Conservation (phyloP, 2,113 vertebrate genomes). For the Callocephalon fimbriatum region DNA sequence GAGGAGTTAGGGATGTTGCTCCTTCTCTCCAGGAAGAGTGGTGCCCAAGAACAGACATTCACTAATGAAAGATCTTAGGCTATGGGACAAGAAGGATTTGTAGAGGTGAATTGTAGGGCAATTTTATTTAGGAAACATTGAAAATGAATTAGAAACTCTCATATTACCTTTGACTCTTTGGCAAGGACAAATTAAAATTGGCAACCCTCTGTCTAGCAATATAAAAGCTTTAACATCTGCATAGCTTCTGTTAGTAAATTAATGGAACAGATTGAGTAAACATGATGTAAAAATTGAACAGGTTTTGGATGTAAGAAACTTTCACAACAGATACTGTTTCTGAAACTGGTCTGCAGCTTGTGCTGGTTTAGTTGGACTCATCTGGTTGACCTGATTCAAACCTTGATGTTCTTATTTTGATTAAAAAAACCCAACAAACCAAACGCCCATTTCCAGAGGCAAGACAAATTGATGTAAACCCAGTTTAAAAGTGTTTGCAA, state of each 20-base stretch:
- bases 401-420: neutral
- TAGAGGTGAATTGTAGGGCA: neutral
- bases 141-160: neutral
- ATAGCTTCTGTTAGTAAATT: conserved; percentile 32
- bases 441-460: neutral
- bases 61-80: neutral
- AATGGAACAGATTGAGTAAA: neutral
- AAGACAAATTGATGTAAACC: neutral
- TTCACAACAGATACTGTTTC: conserved; percentile 12
- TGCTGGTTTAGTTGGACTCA: neutral
- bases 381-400: neutral
- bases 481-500: neutral
- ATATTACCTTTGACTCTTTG: neutral
- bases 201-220: neutral
- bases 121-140: neutral
- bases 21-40: neutral
- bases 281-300: neutral
- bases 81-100: neutral
- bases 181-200: conserved; percentile 17
- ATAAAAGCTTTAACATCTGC: neutral
- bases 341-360: neutral
- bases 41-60: neutral
- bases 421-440: neutral
- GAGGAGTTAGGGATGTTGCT: neutral
- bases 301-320: neutral